Evolutionary conservation across 2,888 invertebrate genomes (phyloP).

Genomic region (Leucophenga montana): DNA sequence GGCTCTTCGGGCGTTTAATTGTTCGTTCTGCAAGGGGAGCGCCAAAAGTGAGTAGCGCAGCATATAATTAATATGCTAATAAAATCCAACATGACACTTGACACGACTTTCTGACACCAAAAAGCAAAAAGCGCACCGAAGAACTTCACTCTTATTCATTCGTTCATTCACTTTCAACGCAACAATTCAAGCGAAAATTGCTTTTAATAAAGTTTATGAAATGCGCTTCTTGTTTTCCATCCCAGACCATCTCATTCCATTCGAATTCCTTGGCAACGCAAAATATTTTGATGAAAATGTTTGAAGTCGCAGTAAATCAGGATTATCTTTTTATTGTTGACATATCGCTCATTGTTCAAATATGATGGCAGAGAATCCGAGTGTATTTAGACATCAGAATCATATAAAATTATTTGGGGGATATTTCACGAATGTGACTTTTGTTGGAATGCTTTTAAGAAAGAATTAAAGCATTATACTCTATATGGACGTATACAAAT

Average conservation of each 20-base stretch:
- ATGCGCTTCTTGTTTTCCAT: neutral
- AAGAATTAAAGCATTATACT: too few species aligned
- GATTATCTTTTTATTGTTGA: slow-evolving; percentile 58
- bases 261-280: slow-evolving; percentile 8
- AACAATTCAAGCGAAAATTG: slow-evolving; percentile 24
- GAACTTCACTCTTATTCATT: neutral
- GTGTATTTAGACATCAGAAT: too few species aligned
- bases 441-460: too few species aligned
- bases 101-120: slow-evolving; percentile 48
- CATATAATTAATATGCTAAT: slow-evolving; percentile 62
- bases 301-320: slow-evolving; percentile 55
- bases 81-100: slow-evolving; percentile 54
- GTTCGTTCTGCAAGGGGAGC: slow-evolving; percentile 33
- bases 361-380: too few species aligned
- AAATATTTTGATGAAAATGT: slow-evolving; percentile 40
- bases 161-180: neutral
- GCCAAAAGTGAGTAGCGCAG: neutral
- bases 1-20: slow-evolving; percentile 52
- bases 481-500: too few species aligned
- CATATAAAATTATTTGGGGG: too few species aligned
- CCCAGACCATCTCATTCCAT: slow-evolving; percentile 25
- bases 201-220: slow-evolving; percentile 42
- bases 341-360: slow-evolving; percentile 29
- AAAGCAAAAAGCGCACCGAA: neutral
- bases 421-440: too few species aligned